A percentile compares a stretch with the other conserved stretches of the same genome.
phyloP scores from a whole-genome alignment of 2,113 vertebrate genomes.

The Apteryx owenii region DNA sequence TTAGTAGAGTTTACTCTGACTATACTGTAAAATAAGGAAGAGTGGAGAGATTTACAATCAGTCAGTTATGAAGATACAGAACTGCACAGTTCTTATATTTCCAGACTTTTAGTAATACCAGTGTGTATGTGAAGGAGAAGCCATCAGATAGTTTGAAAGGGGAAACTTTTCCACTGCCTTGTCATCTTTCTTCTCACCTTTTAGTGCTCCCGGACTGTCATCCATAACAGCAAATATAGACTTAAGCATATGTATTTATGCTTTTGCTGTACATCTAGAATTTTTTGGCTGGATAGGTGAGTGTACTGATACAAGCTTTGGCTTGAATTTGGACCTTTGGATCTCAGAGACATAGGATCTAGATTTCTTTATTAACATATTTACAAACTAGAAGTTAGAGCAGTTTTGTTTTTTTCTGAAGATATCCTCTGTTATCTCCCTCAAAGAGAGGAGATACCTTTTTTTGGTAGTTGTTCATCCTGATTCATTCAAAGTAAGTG shows the following conservation, averaged over 20 bases:
- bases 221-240: background rate
- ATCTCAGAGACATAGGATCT: background rate
- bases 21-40: background rate
- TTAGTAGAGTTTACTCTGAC: background rate
- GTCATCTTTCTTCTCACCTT: background rate
- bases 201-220: background rate
- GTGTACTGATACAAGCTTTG: background rate
- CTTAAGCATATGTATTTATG: background rate
- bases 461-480: background rate
- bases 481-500: background rate
- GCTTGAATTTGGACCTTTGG: background rate
- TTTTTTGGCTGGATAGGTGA: background rate
- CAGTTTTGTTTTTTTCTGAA: background rate
- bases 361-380: background rate
- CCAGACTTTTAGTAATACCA: background rate
- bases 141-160: background rate
- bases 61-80: background rate
- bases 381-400: background rate
- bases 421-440: background rate
- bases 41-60: background rate
- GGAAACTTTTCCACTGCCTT: background rate
- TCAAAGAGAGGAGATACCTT: background rate
- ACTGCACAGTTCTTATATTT: background rate
- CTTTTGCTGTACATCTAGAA: background rate
- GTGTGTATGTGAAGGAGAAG: background rate